Evolutionary conservation across 2,113 vertebrate species (phyloP), one percentile per base, ranked within the genome.

Genomic region (Hassar affinis): DNA sequence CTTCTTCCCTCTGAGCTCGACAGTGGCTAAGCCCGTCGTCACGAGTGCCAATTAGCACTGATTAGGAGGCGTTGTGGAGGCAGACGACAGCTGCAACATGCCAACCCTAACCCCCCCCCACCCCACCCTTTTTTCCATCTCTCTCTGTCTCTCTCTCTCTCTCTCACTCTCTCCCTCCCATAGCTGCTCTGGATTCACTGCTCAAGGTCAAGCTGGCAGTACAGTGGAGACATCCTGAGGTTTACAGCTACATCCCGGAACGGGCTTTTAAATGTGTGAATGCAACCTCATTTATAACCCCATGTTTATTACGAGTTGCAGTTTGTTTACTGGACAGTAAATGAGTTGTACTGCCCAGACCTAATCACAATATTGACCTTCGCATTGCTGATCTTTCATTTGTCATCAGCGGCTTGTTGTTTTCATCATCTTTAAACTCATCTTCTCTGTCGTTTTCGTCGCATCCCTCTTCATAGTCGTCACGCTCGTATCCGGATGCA

Each of bases 151-250:
- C 33, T 14, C 54, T 78, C 54, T 33, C 25, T 54, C 64, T 14
- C 35, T 27, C 11, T n/a, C 72, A n/a, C 8, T 42, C 38, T 42
- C 76, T 15, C 56, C 72, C 52, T 8, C 30, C 75, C 57, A 30
- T 81, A 47, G 54, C 89, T 86, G 89, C 51, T 87, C 89, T 90
- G 88, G 89, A 89, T 89, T 90, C 90, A 88, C 85, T 30, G 54
- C 35, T 85, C 91, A 93, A 93, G 92, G 92, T 93, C 85, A 87
- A 87, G 83, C 86, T 87, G 91, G 92, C 88, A 79, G 64, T 84
- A 87, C 82, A 83, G 80, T 86, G 51, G 86, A 86, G 78, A 78
- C 59, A 51, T 81, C 86, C 84, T 85, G 18, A 79, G 82, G 35
- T 54, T 74, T 79, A 57, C 71, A 59, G 51, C 54, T 33, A 78